Evolutionary conservation across 2,113 vertebrate genomes (phyloP).

Genomic region (cattle (Bos taurus)): ARS-UCD2.0 NC_037338.1:4237001-4237500

Average conservation of each 20-base stretch:
- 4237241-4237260: not conserved
- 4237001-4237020: conserved; percentile 21
- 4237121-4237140: conserved; percentile 29
- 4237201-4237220: not conserved
- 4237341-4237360: conserved; percentile 9
- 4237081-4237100: conserved; percentile 1
- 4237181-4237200: conserved; percentile 3
- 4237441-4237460: not conserved
- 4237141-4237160: conserved; percentile 9
- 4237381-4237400: not conserved
- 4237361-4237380: conserved; percentile 21
- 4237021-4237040: conserved; percentile 27
- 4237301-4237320: not conserved
- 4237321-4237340: conserved; percentile 28
- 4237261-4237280: not conserved
- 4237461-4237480: not conserved
- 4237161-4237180: not conserved
- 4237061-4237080: not conserved
- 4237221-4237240: not conserved
- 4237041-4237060: conserved; percentile 3
- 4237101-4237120: conserved; percentile 26
- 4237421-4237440: not conserved
- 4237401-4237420: not conserved
- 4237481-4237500: not conserved
- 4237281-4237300: not conserved